Evolutionary conservation across 1,140 invertebrate genomes (phyloP).

Genomic region (Melipona quadrifasciata): DNA sequence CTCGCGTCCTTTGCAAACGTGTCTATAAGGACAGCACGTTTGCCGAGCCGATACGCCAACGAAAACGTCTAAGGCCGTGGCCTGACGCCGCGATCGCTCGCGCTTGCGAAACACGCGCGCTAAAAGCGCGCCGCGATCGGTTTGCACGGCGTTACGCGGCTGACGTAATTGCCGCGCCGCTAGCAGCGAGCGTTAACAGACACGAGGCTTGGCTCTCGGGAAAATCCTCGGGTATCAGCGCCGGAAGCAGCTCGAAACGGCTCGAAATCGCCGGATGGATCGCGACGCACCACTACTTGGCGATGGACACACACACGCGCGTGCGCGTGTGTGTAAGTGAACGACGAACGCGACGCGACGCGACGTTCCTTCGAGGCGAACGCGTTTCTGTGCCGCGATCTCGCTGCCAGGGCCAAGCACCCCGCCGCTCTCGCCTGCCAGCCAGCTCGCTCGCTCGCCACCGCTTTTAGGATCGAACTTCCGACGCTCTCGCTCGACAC

Average conservation of each 20-base stretch:
- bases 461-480: constrained; percentile 46
- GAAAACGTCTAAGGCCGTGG: constrained; percentile 15
- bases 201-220: constrained; percentile 1
- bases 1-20: constrained; percentile 51
- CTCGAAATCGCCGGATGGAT: constrained; percentile 35
- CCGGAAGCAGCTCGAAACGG: constrained; percentile 35
- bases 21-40: constrained; percentile 40
- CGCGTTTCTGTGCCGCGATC: constrained; percentile 43
- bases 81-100: constrained; percentile 32
- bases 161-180: constrained; percentile 47
- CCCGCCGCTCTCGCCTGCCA: constrained; percentile 56
- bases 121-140: constrained; percentile 38
- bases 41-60: not conserved
- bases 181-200: not conserved
- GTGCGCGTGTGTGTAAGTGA: too few species aligned
- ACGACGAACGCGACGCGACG: not conserved
- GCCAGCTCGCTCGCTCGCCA: constrained; percentile 43
- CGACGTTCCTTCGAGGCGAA: constrained; percentile 33
- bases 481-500: constrained; percentile 30
- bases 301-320: not conserved
- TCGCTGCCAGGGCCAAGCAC: constrained; percentile 45
- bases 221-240: constrained; percentile 21
- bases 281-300: too few species aligned
- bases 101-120: constrained; percentile 38
- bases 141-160: constrained; percentile 57